A percentile compares a stretch with the other conserved stretches of the same genome.
Conservation (phyloP, 2,888 invertebrate species). For the Heteromurus nitidus region DNA sequence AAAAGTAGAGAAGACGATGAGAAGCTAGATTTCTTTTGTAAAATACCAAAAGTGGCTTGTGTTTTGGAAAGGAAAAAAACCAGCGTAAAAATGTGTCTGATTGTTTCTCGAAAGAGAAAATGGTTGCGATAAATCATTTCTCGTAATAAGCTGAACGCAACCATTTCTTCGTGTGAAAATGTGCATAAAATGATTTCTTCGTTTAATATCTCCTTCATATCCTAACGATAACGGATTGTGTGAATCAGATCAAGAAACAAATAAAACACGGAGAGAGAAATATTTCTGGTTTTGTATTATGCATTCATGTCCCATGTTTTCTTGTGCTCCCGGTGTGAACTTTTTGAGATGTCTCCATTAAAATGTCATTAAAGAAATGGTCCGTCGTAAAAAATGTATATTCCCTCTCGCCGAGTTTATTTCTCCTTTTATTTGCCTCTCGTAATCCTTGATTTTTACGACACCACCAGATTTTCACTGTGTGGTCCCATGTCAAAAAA, state of each 20-base stretch:
- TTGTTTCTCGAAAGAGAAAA: too few relatives aligned
- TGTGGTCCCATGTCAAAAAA: too few relatives aligned
- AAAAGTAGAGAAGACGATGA: too few relatives aligned
- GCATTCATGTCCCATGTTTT: background rate
- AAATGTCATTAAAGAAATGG: conserved; percentile 52
- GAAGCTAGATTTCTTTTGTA: too few relatives aligned
- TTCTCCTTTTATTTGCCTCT: too few relatives aligned
- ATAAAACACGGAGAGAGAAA: background rate
- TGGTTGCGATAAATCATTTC: too few relatives aligned
- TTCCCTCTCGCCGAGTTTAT: conserved; percentile 9
- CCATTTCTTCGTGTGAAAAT: background rate
- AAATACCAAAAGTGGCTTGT: too few relatives aligned
- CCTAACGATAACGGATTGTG: background rate
- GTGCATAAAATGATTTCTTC: background rate
- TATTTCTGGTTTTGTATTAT: background rate
- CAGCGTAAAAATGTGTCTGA: too few relatives aligned
- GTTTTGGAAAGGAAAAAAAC: too few relatives aligned
- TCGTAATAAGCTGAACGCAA: too few relatives aligned
- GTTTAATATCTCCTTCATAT: background rate
- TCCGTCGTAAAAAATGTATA: conserved; percentile 25
- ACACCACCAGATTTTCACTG: too few relatives aligned
- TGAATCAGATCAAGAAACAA: background rate
- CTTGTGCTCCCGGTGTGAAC: background rate
- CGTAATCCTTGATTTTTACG: too few relatives aligned
- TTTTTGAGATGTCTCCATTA: conserved; percentile 51